Evolutionary conservation across 2,888 invertebrate species (phyloP).

Genomic region (Ochropleura plecta): DNA sequence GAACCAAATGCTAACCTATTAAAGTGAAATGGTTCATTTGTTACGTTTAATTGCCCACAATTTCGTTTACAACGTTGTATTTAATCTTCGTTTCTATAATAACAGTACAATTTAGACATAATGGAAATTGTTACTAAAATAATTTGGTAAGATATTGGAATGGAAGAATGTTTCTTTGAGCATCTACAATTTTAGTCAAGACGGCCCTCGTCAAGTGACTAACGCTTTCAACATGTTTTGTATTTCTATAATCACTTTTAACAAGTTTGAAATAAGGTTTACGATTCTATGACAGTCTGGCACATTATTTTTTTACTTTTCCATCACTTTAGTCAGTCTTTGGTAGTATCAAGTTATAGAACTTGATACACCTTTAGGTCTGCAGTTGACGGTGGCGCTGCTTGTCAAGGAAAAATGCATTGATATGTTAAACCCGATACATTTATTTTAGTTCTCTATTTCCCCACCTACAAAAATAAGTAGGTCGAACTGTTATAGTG

Average conservation of each 20-base stretch:
- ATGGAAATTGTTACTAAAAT: slow-evolving; percentile 7
- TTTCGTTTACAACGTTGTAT: slow-evolving; percentile 35
- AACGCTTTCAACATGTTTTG: not conserved
- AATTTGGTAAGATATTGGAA: not conserved
- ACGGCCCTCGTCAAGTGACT: no score
- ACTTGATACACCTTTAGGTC: no score
- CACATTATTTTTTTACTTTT: no score
- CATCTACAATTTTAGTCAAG: no score
- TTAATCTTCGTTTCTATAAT: slow-evolving; percentile 21
- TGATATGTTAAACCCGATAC: no score
- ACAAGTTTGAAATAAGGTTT: no score
- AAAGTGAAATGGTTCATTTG: slow-evolving; percentile 58
- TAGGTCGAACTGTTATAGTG: not conserved
- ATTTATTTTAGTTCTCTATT: not conserved
- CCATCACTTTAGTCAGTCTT: no score
- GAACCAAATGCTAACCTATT: slow-evolving; percentile 43
- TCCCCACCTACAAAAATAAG: not conserved
- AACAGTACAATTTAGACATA: slow-evolving; percentile 21
- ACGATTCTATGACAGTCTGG: no score
- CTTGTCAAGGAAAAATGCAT: no score
- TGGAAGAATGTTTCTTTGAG: no score
- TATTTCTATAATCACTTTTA: not conserved
- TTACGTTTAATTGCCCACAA: slow-evolving; percentile 52
- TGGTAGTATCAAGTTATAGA: no score
- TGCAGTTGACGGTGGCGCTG: not conserved